Base-by-base conservation (phyloP, 2,113 vertebrate species). In the Brachyhypopomus occidentalis region DNA sequence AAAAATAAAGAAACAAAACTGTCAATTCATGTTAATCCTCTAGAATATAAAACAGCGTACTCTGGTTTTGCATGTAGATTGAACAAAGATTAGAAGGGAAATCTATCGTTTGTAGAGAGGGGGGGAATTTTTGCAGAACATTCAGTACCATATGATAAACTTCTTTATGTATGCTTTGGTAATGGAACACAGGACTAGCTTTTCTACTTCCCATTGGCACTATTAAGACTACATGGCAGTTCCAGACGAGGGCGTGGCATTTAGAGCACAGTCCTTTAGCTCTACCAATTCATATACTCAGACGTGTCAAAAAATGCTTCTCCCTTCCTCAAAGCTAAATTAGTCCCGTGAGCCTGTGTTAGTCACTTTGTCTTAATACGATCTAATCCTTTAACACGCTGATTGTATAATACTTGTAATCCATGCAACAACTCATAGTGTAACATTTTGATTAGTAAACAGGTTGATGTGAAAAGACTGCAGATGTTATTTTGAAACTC, bases 391-490 rank as follows among this genome's bases (percentile, higher is more conserved):
- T 62, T 45, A 72, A 5, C 22, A 72, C 11, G 5, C 56, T 72
- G 19, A 23, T 45, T 14, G 55, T 60, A 71, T 59, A 60, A 48
- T 62, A 48, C 36, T 22, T 22, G 55, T 60, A 79, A 38, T 41
- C 78, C 41, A 63, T 83, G 62, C 12, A 78, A 60, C 70, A 63
- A 81, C 23, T 20, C 62, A 67, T 27, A 55, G 84, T 77, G 4
- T 36, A 75, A 22, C 41, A 66, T 19, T 12, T 38, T 62, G 34
- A 55, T 4, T 25, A 30, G 64, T 81, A 25, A 60, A 78, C 75
- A 73, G 12, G 45, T 81, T 48, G 55, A 25, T 66, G 45, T 34
- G 27, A 58, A 87, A 88, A 75, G 73, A 22, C 67, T 80, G 16
- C 70, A 79, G 75, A 25, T 41, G 4, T 77, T 34, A 74, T 78